These are phyloP conservation scores for Drosophila nannoptera DNA, from an alignment of 1,140 invertebrate species.

Conservation along the genomic window DNA sequence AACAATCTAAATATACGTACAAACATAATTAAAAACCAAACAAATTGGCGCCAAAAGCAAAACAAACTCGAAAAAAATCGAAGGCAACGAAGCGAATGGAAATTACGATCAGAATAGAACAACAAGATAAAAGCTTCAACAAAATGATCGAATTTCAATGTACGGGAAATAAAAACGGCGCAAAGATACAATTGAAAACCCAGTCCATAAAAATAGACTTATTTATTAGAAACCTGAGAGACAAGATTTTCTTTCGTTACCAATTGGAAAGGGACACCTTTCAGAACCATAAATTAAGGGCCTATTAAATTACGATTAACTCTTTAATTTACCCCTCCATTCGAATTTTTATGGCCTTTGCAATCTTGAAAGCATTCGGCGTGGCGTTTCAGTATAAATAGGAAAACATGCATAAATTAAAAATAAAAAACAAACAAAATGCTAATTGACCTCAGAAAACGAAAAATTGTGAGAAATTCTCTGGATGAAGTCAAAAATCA, in stretches of 20 bases:
- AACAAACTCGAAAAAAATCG: conserved; percentile 14
- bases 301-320: conserved; percentile 5
- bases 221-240: background rate
- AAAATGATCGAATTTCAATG: background rate
- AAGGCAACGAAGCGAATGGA: background rate
- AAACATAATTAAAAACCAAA: conserved; percentile 67
- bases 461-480: conserved; percentile 7
- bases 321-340: background rate
- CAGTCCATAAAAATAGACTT: background rate
- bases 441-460: conserved; percentile 14
- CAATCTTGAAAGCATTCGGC: background rate
- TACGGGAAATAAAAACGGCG: background rate
- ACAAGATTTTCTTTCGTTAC: no score
- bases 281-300: background rate
- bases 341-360: background rate
- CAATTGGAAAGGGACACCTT: background rate
- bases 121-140: background rate
- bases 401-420: background rate
- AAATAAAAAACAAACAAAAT: conserved; percentile 17
- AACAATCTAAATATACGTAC: conserved; percentile 27
- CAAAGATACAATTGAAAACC: conserved; percentile 21
- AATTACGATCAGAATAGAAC: conserved; percentile 16
- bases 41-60: conserved; percentile 55
- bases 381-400: conserved; percentile 6
- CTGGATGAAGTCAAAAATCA: conserved; percentile 17